Base-by-base conservation (phyloP, 2,888 invertebrate genomes). In the Hydroisotoma schaefferi region DNA sequence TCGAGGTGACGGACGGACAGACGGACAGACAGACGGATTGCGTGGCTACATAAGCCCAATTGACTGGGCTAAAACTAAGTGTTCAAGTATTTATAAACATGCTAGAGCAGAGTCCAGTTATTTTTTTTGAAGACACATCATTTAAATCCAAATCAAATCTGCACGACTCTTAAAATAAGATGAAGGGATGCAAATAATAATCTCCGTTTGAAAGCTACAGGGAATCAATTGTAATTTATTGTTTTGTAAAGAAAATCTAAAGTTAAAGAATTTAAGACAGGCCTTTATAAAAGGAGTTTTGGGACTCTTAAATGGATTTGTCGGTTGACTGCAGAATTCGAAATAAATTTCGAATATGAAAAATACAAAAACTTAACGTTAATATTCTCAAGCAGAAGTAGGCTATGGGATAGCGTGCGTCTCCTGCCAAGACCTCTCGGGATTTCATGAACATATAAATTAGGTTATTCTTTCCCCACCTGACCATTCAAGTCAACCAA, bases 381-480 rank as follows among this genome's bases (percentile, higher is more conserved):
- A 10, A 33, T 15, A 15, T 10, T 33, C 6, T 33, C 33, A 33
- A 10, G 33, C 15, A 33, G 33, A n/a, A n/a, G n/a, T n/a, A n/a
- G n/a, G n/a, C n/a, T 33, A 33, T 15, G 33, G 5, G 40, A 40
- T 40, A 20, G 40, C 40, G 40, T 40, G 40, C 20, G 40, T 40
- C 20, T 20, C 46, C 46, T 25, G 25, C 46, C 46, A 25, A 12
- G 46, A 8, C 25, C 12, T 46, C 46, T 25, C 20, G 20, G 20
- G 46, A 10, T 46, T 46, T 46, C 46, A 46, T 8, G 6, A 22
- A 46, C 25, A 6, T 25, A 46, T 46, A 46, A 46, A 23, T 46
- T 25, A 46, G 23, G 4, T 8, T 4, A 5, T 40, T 18, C 20
- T 40, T 40, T 40, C 20, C 20, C n/a, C n/a, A 15, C 20, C 20